A percentile compares a stretch with the other conserved stretches of the same genome.
phyloP scores from a whole-genome alignment of 2,113 vertebrate species.

The Poicephalus meyeri region DNA sequence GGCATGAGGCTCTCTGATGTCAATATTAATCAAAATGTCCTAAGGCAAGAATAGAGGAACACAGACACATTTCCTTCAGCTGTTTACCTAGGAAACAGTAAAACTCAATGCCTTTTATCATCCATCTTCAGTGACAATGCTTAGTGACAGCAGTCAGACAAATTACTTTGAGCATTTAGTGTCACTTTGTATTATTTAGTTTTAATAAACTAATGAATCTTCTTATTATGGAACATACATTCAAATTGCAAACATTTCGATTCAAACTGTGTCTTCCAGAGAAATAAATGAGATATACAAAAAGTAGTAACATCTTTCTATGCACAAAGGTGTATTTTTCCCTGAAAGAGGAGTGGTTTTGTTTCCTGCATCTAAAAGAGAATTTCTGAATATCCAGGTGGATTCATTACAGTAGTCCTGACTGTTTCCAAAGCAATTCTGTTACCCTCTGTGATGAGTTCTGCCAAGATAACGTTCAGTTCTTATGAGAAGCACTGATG shows the following conservation, averaged over 20 bases:
- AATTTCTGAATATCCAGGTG: not conserved
- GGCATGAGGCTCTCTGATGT: no score
- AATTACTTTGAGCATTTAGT: slow-evolving; percentile 21
- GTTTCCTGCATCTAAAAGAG: not conserved
- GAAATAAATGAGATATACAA: not conserved
- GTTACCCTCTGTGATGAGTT: not conserved
- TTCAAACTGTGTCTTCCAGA: not conserved
- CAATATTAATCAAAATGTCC: slow-evolving; percentile 51
- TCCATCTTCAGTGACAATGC: slow-evolving; percentile 34
- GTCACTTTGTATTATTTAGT: slow-evolving; percentile 35
- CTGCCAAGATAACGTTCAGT: not conserved
- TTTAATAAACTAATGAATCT: not conserved
- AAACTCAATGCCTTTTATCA: slow-evolving; percentile 28
- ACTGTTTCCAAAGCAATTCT: not conserved
- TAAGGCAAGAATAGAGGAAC: not conserved
- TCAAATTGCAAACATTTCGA: not conserved
- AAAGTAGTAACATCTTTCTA: not conserved
- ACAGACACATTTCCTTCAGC: slow-evolving; percentile 14
- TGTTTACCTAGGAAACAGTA: slow-evolving; percentile 37
- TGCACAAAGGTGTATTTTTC: not conserved
- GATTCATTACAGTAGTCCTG: not conserved
- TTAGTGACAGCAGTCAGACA: slow-evolving; percentile 38
- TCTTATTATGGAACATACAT: not conserved
- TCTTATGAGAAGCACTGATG: not conserved
- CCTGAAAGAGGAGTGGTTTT: not conserved